phyloP scores from a whole-genome alignment of 2,888 invertebrate species.

The Phymatocera aterrima region DNA sequence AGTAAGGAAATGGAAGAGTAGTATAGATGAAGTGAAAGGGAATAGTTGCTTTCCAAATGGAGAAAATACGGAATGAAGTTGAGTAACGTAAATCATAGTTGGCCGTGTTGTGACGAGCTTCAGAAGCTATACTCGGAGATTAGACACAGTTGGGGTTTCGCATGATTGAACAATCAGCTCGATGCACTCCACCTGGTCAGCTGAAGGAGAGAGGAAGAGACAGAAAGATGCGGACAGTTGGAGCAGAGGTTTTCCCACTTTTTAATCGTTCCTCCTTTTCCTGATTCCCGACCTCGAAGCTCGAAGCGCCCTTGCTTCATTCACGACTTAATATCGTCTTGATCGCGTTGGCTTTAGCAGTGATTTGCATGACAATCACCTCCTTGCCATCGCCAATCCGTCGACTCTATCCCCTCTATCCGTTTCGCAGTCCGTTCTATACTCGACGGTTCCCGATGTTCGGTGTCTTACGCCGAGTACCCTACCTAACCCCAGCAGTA shows the following conservation, averaged over 20 bases:
- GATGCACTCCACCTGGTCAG: no score
- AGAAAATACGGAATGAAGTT: no score
- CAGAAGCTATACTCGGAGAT: no score
- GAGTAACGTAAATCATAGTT: no score
- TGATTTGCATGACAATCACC: constrained; percentile 67
- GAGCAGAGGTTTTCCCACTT: constrained; percentile 37
- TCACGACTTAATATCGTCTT: constrained; percentile 62
- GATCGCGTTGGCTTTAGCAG: constrained; percentile 55
- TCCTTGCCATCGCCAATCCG: constrained; percentile 52
- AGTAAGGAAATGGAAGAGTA: no score
- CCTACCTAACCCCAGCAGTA: constrained; percentile 47
- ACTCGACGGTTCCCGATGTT: constrained; percentile 26
- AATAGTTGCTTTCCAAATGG: no score
- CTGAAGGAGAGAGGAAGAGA: neutral
- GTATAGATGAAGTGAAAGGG: no score
- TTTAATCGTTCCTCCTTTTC: constrained; percentile 33
- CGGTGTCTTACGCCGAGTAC: constrained; percentile 34
- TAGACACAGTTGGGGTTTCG: neutral
- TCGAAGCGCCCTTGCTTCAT: constrained; percentile 41
- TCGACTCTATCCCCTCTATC: constrained; percentile 42
- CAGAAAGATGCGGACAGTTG: constrained; percentile 4
- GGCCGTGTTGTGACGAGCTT: no score
- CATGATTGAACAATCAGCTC: neutral
- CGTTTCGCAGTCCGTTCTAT: neutral
- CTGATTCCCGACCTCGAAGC: constrained; percentile 28